phyloP scores from a whole-genome alignment of 2,113 vertebrate species.

The Donacobius atricapilla region DNA sequence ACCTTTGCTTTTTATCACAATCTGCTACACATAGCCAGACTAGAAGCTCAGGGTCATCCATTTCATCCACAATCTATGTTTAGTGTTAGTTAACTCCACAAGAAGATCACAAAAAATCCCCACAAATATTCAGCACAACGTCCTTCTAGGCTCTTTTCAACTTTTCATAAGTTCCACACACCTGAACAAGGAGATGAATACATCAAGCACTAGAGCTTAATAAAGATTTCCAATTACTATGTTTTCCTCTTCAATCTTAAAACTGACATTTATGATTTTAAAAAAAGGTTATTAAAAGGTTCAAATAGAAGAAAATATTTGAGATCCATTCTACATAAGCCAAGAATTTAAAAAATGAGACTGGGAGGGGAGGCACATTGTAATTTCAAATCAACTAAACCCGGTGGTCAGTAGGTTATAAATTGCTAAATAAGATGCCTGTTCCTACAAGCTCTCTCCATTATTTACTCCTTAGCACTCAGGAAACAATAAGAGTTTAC shows the following conservation, averaged over 20 bases:
- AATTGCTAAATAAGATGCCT: neutral
- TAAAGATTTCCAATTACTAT: neutral
- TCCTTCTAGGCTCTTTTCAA: neutral
- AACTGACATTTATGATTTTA: neutral
- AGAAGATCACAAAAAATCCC: neutral
- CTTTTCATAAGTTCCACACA: neutral
- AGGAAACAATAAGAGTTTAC: neutral
- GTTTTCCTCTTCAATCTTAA: neutral
- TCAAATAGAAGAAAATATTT: neutral
- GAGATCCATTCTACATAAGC: neutral
- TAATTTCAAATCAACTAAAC: neutral
- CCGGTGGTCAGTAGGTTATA: neutral
- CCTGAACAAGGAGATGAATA: neutral
- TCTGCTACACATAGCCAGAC: neutral
- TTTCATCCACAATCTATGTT: neutral
- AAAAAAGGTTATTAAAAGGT: neutral
- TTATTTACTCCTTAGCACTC: neutral
- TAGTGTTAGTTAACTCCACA: neutral
- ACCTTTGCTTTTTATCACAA: neutral
- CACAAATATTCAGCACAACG: neutral
- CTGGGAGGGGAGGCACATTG: neutral
- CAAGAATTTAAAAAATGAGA: neutral
- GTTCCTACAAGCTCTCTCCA: neutral
- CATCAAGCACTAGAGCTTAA: neutral
- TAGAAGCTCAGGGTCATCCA: neutral